phyloP scores from a whole-genome alignment of 53 echinoderm and acorn worm species.

The Arbacia lixula region DNA sequence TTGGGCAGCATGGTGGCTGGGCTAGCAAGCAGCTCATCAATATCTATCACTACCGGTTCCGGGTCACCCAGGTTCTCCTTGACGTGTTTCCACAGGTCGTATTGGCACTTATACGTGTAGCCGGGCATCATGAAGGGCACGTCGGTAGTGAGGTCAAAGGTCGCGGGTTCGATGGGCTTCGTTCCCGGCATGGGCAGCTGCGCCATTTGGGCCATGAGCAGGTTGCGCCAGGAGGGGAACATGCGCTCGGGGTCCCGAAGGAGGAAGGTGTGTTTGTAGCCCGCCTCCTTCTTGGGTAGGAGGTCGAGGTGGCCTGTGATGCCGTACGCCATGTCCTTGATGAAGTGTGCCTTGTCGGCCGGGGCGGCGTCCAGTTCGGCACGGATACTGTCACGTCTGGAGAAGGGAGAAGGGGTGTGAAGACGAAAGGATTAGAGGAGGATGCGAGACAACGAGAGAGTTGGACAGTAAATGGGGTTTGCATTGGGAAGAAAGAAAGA shows the following conservation, averaged over 20 bases:
- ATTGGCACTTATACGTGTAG: conserved; percentile 48
- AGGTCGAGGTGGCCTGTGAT: conserved; percentile 34
- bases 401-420: too few species aligned
- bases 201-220: conserved; percentile 11
- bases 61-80: conserved; percentile 24
- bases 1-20: conserved; percentile 60
- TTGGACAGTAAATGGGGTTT: too few species aligned
- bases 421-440: too few species aligned
- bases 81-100: conserved; percentile 61
- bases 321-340: conserved; percentile 61
- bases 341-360: conserved; percentile 11
- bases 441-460: too few species aligned
- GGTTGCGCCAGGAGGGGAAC: conserved; percentile 47
- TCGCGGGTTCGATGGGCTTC: conserved; percentile 6
- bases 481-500: too few species aligned
- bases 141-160: conserved; percentile 47
- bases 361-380: background rate
- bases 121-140: conserved; percentile 42
- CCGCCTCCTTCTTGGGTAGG: conserved; percentile 39
- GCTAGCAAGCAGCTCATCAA: conserved; percentile 40
- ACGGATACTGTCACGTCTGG: background rate
- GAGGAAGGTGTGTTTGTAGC: conserved; percentile 57
- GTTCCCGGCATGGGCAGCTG: conserved; percentile 35
- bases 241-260: conserved; percentile 60
- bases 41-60: conserved; percentile 55